A percentile compares a stretch with the other conserved stretches of the same genome.
Conservation (phyloP, 2,888 invertebrate genomes). For the Mamestra brassicae region DNA sequence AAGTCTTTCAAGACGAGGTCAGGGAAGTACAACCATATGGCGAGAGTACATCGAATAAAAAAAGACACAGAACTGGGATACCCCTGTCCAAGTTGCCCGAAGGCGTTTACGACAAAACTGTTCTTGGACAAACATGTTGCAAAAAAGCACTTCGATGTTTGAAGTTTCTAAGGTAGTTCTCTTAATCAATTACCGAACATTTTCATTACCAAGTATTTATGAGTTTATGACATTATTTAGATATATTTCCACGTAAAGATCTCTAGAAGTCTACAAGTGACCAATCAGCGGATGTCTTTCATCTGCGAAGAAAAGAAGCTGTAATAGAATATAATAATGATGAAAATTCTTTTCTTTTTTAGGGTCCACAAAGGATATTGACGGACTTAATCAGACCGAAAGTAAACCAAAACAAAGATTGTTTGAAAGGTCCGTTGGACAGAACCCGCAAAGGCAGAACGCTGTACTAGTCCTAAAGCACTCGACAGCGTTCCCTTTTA, state of each 20-base stretch:
- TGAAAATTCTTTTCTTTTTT: slow-evolving; percentile 87
- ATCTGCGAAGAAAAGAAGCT: slow-evolving; percentile 55
- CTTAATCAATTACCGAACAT: slow-evolving; percentile 1
- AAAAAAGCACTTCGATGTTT: slow-evolving; percentile 88
- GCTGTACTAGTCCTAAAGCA: slow-evolving; percentile 85
- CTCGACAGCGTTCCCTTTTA: slow-evolving; percentile 87
- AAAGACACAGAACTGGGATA: slow-evolving; percentile 86
- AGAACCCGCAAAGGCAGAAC: slow-evolving; percentile 88
- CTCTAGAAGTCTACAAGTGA: slow-evolving; percentile 7
- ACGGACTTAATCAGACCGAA: slow-evolving; percentile 82
- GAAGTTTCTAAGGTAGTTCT: slow-evolving; percentile 49
- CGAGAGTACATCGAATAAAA: slow-evolving; percentile 84
- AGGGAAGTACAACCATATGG: slow-evolving; percentile 88
- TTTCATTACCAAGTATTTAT: slow-evolving; percentile 9
- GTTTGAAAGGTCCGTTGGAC: slow-evolving; percentile 88
- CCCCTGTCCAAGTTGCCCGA: slow-evolving; percentile 88
- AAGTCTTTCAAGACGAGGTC: slow-evolving; percentile 86
- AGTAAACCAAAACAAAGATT: slow-evolving; percentile 87
- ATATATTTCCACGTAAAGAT: slow-evolving; percentile 21
- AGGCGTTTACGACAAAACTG: slow-evolving; percentile 89
- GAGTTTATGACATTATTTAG: slow-evolving; percentile 14
- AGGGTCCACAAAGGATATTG: slow-evolving; percentile 85
- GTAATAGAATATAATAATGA: slow-evolving; percentile 82
- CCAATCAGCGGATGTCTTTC: slow-evolving; percentile 17
- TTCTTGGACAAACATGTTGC: slow-evolving; percentile 90